Conservation (phyloP, 1,140 invertebrate genomes). For the Helicorthomorpha holstii region DNA sequence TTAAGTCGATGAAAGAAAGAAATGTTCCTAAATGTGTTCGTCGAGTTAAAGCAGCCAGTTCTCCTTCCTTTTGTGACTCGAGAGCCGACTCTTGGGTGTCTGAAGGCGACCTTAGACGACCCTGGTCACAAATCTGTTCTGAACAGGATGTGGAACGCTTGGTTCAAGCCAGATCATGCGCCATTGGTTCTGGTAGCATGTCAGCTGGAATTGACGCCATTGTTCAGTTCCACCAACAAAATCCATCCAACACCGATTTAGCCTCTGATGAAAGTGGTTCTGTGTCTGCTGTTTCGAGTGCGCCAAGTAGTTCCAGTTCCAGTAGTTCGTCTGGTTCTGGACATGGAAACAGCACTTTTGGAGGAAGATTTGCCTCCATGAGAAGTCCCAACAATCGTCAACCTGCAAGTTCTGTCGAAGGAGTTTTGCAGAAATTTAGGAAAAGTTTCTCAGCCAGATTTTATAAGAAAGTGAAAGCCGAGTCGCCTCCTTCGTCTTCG, state of each 20-base stretch:
- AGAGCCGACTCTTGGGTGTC: slow-evolving; percentile 24
- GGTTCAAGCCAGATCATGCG: slow-evolving; percentile 7
- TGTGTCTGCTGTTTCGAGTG: slow-evolving; percentile 9
- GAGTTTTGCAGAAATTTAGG: slow-evolving; percentile 48
- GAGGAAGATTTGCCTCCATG: not conserved
- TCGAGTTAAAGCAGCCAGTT: slow-evolving; percentile 34
- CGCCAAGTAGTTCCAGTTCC: slow-evolving; percentile 8
- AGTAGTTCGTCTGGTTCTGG: not conserved
- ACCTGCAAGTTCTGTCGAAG: slow-evolving; percentile 11
- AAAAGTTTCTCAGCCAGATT: slow-evolving; percentile 47
- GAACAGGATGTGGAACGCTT: slow-evolving; percentile 13
- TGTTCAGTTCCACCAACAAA: not conserved
- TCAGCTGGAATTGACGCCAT: not conserved
- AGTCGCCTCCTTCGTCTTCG: slow-evolving; percentile 10
- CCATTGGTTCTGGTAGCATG: slow-evolving; percentile 7
- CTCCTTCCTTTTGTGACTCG: slow-evolving; percentile 24
- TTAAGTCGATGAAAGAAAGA: too few relatives aligned
- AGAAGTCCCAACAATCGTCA: not conserved
- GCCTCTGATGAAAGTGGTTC: slow-evolving; percentile 9
- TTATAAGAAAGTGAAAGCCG: slow-evolving; percentile 32
- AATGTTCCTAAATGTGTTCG: slow-evolving; percentile 26
- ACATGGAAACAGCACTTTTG: too few relatives aligned
- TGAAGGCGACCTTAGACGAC: slow-evolving; percentile 17
- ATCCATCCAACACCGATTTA: slow-evolving; percentile 8
- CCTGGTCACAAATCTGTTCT: slow-evolving; percentile 13